Evolutionary conservation across 2,113 vertebrate species (phyloP).

Genomic region (Corythoichthys intestinalis): DNA sequence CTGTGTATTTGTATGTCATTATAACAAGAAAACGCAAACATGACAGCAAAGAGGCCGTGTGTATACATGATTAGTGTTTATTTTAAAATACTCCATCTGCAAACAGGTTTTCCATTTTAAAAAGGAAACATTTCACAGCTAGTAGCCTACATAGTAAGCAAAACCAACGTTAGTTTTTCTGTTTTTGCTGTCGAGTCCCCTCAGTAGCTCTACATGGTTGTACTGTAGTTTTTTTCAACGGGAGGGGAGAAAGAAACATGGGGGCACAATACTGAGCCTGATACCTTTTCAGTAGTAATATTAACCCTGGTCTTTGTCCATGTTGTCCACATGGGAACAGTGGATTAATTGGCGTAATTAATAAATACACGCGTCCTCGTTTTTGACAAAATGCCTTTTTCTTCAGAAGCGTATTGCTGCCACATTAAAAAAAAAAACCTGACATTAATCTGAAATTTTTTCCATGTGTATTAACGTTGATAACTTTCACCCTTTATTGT

Average conservation of each 20-base stretch:
- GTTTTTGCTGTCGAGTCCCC: conserved; percentile 19
- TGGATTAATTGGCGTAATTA: background rate
- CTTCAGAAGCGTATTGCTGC: too few relatives aligned
- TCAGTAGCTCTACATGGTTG: conserved; percentile 22
- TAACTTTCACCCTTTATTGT: too few relatives aligned
- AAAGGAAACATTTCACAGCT: conserved; percentile 88
- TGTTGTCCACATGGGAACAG: background rate
- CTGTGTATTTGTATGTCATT: background rate
- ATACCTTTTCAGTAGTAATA: background rate
- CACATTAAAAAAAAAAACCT: too few relatives aligned
- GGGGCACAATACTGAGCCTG: conserved; percentile 9
- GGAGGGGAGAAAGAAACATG: conserved; percentile 25
- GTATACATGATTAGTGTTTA: conserved; percentile 75
- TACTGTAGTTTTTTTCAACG: conserved; percentile 52
- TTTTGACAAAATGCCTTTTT: background rate
- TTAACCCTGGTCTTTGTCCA: background rate
- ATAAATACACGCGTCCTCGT: too few relatives aligned
- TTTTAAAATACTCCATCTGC: conserved; percentile 79
- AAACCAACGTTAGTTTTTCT: conserved; percentile 48
- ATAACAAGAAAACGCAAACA: background rate
- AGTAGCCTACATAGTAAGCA: conserved; percentile 97
- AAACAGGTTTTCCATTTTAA: conserved; percentile 78
- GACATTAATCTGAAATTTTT: too few relatives aligned
- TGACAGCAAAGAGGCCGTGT: background rate
- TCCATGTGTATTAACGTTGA: too few relatives aligned